Evolutionary conservation across 2,888 invertebrate genomes (phyloP), one percentile per base, ranked within the genome.

Genomic region (Drymonia ruficornis): DNA sequence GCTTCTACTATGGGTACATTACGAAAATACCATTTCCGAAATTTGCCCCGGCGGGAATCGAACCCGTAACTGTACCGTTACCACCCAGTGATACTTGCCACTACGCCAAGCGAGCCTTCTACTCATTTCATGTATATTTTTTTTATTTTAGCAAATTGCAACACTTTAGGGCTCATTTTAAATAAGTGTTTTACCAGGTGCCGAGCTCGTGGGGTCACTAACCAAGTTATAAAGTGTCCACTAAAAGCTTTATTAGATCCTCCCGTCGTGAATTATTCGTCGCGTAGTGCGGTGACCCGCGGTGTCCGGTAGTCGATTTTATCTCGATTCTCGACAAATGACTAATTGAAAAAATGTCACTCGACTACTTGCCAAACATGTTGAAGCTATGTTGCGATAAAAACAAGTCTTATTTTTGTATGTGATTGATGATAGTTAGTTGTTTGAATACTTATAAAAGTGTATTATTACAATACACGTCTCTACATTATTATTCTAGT

Each of bases 231-330:
- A 65, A 72, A 71, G 50, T 67, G 60, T 56, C 63, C 63, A 62
- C 65, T 72, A 72, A 74, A 74, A 79, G 74, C 72, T 70, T 76
- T 79, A 78, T 80, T 78, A 78, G 65, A 73, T 65, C 70, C 65
- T 68, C 64, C 60, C 63, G 56, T 63, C 63, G 57, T 63, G 65
- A 76, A 72, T 70, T 70, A 72, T 70, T 64, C 57, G 61, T 58
- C 43, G 45, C 50, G 50, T 75, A 76, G 72, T 71, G 76, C 72
- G 59, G 74, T 67, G 69, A 72, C 74, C 73, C 72, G 70, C 67
- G 74, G 70, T 70, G 75, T 72, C 69, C 82, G 72, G 83, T 82
- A 82, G 81, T 78, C 78, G 67, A 67, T 60, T 56, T 70, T 66
- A 75, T 74, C 78, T 66, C 66, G 49, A 62, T 73, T 75, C 79